phyloP scores from a whole-genome alignment of 2,113 vertebrate species.

The Peucedramus taeniatus region DNA sequence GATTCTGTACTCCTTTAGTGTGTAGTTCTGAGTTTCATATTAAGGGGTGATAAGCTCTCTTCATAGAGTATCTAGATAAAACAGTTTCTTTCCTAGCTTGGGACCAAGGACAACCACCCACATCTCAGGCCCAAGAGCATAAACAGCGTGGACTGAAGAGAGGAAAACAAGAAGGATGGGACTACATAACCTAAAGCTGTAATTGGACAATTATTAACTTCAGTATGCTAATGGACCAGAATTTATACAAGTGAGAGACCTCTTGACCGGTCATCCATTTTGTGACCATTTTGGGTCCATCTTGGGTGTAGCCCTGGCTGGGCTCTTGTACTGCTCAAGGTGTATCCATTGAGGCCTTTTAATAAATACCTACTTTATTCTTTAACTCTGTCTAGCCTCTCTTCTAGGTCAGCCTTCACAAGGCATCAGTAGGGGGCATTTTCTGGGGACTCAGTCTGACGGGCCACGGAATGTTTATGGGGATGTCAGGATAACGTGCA shows the following conservation, averaged over 20 bases:
- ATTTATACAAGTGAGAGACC: not conserved
- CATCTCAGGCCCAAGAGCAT: not conserved
- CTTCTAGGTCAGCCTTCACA: not conserved
- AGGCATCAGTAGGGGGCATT: not conserved
- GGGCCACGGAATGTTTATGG: not conserved
- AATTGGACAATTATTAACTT: not conserved
- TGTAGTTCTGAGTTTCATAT: not conserved
- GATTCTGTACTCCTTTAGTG: not conserved
- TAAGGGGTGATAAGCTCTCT: not conserved
- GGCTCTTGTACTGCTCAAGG: not conserved
- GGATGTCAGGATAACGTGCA: not conserved
- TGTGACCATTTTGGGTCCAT: not conserved
- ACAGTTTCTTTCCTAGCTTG: not conserved
- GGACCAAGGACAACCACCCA: not conserved
- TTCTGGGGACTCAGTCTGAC: not conserved
- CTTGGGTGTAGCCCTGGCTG: not conserved
- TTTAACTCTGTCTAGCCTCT: not conserved
- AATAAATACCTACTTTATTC: not conserved
- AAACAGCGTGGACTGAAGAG: not conserved
- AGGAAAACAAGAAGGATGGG: not conserved
- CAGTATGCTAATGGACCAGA: not conserved
- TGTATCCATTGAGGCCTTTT: not conserved
- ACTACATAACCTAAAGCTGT: not conserved
- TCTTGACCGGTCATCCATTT: not conserved
- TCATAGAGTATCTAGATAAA: not conserved